phyloP scores from a whole-genome alignment of 1,140 invertebrate genomes.

The Sipha flava region DNA sequence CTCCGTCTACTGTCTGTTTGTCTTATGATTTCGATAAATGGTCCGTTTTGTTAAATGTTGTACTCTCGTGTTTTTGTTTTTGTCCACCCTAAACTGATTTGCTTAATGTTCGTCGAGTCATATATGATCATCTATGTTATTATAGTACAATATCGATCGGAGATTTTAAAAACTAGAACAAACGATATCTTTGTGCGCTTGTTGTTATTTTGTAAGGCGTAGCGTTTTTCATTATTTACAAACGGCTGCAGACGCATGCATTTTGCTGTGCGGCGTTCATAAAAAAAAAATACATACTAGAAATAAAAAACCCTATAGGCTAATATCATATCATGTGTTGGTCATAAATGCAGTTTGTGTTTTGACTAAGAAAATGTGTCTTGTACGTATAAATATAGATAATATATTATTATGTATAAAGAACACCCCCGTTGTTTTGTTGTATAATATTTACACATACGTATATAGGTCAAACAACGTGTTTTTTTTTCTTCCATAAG shows the following conservation, averaged over 20 bases:
- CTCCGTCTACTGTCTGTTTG: background rate
- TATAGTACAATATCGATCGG: background rate
- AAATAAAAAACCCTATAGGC: background rate
- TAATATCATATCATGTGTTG: background rate
- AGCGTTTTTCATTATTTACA: background rate
- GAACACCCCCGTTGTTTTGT: background rate
- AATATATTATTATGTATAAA: background rate
- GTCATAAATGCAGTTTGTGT: background rate
- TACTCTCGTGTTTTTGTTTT: background rate
- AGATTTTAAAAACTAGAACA: background rate
- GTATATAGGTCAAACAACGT: background rate
- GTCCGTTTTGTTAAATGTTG: background rate
- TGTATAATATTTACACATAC: background rate
- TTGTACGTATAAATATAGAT: background rate
- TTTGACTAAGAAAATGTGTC: background rate
- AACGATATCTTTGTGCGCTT: background rate
- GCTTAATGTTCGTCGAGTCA: no score
- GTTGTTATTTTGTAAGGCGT: background rate
- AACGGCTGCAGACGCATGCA: background rate
- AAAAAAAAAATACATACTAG: background rate
- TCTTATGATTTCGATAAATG: background rate
- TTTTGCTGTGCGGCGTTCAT: background rate
- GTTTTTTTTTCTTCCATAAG: background rate
- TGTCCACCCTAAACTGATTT: background rate
- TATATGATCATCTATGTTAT: background rate